Evolutionary conservation across 2,797 vertebrate species (phyloP), one percentile per base, ranked within the genome.

Genomic region (Enteromius fasciolatus): DNA sequence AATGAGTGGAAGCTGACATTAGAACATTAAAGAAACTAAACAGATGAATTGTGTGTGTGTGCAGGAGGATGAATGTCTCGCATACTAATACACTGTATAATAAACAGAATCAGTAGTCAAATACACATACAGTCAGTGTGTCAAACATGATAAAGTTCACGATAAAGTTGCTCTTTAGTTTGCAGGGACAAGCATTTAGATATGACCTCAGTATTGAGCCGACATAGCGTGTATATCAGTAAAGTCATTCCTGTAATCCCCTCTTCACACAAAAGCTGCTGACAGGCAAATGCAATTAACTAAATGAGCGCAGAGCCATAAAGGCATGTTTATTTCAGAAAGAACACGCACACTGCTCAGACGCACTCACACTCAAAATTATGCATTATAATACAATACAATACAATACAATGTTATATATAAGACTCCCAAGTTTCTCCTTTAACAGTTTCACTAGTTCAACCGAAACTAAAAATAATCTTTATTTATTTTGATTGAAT

Each of bases 271-370:
- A 61, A 80, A 80, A 72, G 39, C 67, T 72, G 68, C 20, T 72
- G 54, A 61, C 18, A 59, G 50, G 67, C 50, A 80, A 70, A 70
- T 59, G 10, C 68, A 80, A 80, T 80, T 72, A 80, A 36, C 39
- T 63, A 48, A 72, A 80, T 63, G 28, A 72, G 25, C 61, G 20
- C 14, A 17, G 52, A 72, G 68, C 52, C 7, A 63, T 72, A 63
- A 80, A 63, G 20, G 41, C 20, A 2, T 61, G 54, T 61, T 72
- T 80, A 63, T 80, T 52, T 70, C 36, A 80, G 28, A 79, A 64
- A 28, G 64, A 9, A 57, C 64, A 68, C n/a, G 52, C 15, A 41
- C 64, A 41, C 63, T 66, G 17, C 28, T 67, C 12, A 9, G 17
- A 50, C 68, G n/a, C 9, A 28, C 25, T 3, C 25, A 73, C 46